These are phyloP conservation scores for Heterodera filipjevi DNA, from an alignment of 2,888 invertebrate species.

Conservation along the genomic window DNA sequence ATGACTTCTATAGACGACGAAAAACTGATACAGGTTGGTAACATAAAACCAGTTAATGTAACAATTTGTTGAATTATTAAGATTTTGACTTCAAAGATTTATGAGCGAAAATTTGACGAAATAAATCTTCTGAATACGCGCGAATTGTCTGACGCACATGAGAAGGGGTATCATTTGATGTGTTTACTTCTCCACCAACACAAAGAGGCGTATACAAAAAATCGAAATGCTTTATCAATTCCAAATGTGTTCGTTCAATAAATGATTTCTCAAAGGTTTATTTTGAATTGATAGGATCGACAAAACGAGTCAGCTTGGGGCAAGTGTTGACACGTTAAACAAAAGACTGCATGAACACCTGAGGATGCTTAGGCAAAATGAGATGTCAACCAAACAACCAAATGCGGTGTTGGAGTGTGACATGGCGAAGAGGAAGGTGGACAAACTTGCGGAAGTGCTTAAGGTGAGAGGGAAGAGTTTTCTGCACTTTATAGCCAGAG, in stretches of 20 bases:
- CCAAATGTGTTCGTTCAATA: slow-evolving; percentile 27
- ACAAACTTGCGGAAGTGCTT: slow-evolving; percentile 44
- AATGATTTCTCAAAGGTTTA: not conserved
- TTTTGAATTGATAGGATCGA: slow-evolving; percentile 40
- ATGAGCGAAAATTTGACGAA: slow-evolving; percentile 34
- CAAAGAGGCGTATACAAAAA: slow-evolving; percentile 24
- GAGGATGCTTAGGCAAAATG: slow-evolving; percentile 44
- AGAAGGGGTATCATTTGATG: slow-evolving; percentile 24
- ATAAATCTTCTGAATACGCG: slow-evolving; percentile 25
- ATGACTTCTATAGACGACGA: slow-evolving; percentile 1
- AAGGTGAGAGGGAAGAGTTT: slow-evolving; percentile 26
- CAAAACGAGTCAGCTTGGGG: slow-evolving; percentile 38
- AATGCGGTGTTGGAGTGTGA: slow-evolving; percentile 50
- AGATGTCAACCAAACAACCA: slow-evolving; percentile 44
- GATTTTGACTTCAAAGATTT: not conserved
- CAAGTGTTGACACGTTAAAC: slow-evolving; percentile 41
- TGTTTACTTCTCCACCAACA: slow-evolving; percentile 20
- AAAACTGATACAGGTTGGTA: not conserved
- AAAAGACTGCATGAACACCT: slow-evolving; percentile 45
- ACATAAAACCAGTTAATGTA: too few relatives aligned
- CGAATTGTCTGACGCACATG: slow-evolving; percentile 24
- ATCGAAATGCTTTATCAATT: slow-evolving; percentile 27
- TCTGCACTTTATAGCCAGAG: too few relatives aligned
- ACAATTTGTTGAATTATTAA: not conserved
- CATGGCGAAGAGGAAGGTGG: slow-evolving; percentile 48